A percentile compares a stretch with the other conserved stretches of the same genome.
These are phyloP conservation scores for Plotosus lineatus DNA, from an alignment of 2,113 vertebrate species.

Conservation along the genomic window DNA sequence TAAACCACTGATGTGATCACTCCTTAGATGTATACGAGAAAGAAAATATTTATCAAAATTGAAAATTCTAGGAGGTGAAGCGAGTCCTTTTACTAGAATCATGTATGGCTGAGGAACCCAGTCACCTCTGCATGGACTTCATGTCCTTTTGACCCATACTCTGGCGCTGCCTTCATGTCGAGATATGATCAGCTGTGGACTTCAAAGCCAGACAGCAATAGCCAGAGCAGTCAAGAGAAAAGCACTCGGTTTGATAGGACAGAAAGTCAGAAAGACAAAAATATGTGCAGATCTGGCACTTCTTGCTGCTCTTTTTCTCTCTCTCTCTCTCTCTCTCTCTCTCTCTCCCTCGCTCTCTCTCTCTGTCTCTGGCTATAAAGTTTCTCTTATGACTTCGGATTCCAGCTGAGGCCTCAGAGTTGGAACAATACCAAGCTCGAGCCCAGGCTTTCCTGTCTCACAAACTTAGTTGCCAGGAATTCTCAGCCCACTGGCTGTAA, in stretches of 20 bases:
- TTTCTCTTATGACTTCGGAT: conserved; percentile 38
- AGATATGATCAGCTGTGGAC: conserved; percentile 34
- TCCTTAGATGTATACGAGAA: not conserved
- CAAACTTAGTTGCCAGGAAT: conserved; percentile 34
- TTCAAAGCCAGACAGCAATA: conserved; percentile 48
- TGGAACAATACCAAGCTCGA: conserved; percentile 35
- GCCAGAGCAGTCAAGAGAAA: conserved; percentile 47
- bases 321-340: too few relatives aligned
- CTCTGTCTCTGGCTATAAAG: conserved; percentile 36
- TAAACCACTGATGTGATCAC: too few relatives aligned
- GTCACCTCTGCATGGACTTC: conserved; percentile 35
- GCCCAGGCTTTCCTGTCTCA: conserved; percentile 30
- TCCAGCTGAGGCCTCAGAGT: conserved; percentile 50
- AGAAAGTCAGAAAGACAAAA: conserved; percentile 28
- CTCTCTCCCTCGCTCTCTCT: too few relatives aligned
- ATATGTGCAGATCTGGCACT: conserved; percentile 47
- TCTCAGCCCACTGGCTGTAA: not conserved
- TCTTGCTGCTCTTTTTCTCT: conserved; percentile 14
- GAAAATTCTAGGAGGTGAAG: not conserved
- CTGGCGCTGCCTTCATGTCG: conserved; percentile 11
- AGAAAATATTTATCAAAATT: not conserved
- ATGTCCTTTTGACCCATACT: conserved; percentile 30
- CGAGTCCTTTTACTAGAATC: not conserved
- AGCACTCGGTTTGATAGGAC: conserved; percentile 50
- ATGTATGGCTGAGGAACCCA: conserved; percentile 35